phyloP scores from a whole-genome alignment of 37 sponge, comb jelly and placozoan genomes.

The Cliona cf. orientalis region DNA sequence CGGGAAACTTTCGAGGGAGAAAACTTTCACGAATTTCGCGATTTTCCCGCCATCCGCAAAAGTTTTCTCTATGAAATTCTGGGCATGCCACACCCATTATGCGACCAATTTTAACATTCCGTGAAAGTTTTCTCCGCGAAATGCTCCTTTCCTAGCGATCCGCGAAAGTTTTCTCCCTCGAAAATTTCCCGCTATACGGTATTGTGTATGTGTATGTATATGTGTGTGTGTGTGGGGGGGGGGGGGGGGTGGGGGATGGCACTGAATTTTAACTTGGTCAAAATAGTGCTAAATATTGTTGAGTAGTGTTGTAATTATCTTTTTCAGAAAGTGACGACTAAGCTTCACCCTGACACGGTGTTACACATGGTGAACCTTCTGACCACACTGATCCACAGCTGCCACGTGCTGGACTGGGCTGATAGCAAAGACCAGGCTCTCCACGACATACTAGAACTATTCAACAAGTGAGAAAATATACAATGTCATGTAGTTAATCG shows the following conservation, averaged over 20 bases:
- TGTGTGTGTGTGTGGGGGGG: conserved; percentile 2
- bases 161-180: no score
- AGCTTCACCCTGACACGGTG: conserved; percentile 29
- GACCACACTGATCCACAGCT: background rate
- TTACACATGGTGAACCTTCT: conserved; percentile 18
- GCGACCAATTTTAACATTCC: no score
- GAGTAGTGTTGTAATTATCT: no score
- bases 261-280: background rate
- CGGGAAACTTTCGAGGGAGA: no score
- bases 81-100: no score
- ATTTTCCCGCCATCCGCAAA: no score
- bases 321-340: conserved; percentile 22
- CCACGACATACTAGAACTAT: background rate
- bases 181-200: no score
- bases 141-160: no score
- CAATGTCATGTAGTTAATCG: background rate
- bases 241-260: background rate
- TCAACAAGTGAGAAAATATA: conserved; percentile 25
- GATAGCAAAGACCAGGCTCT: background rate
- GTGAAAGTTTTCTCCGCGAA: no score
- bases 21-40: no score
- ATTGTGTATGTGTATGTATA: background rate
- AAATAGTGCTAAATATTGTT: background rate
- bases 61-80: no score
- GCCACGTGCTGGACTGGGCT: background rate